These are phyloP conservation scores for Rotaria sp. DNA, from an alignment of 2,888 invertebrate species.

Conservation along the genomic window DNA sequence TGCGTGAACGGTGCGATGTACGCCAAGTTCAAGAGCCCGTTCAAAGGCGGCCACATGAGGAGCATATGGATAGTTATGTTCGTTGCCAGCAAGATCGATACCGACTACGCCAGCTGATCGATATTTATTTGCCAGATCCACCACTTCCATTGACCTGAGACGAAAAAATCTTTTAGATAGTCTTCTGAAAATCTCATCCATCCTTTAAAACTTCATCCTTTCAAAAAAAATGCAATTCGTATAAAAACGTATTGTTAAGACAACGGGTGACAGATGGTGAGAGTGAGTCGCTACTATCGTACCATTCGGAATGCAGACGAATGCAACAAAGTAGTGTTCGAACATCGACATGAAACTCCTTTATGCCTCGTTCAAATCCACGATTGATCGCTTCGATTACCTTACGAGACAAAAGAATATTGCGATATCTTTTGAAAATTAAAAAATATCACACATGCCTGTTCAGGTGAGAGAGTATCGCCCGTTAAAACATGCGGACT, in stretches of 20 bases:
- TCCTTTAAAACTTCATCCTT: too few relatives aligned
- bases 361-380: conserved; percentile 55
- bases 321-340: conserved; percentile 58
- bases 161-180: not conserved
- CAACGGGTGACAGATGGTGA: too few relatives aligned
- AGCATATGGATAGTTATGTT: conserved; percentile 38
- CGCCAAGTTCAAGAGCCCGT: conserved; percentile 56
- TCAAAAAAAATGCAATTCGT: too few relatives aligned
- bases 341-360: conserved; percentile 56
- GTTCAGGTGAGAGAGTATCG: conserved; percentile 44
- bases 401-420: not conserved
- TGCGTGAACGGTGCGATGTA: conserved; percentile 61
- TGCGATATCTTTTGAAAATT: not conserved
- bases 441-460: conserved; percentile 43
- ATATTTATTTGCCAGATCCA: conserved; percentile 54
- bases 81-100: conserved; percentile 59
- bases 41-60: conserved; percentile 44
- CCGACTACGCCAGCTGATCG: conserved; percentile 58
- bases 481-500: conserved; percentile 56
- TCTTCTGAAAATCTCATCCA: too few relatives aligned
- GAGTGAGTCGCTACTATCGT: not conserved
- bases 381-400: conserved; percentile 49
- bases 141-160: conserved; percentile 48
- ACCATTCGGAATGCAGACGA: conserved; percentile 51
- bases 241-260: too few relatives aligned